These are phyloP conservation scores for Philypnodon macrostomus DNA, from an alignment of 2,797 vertebrate genomes.

Conservation along the genomic window DNA sequence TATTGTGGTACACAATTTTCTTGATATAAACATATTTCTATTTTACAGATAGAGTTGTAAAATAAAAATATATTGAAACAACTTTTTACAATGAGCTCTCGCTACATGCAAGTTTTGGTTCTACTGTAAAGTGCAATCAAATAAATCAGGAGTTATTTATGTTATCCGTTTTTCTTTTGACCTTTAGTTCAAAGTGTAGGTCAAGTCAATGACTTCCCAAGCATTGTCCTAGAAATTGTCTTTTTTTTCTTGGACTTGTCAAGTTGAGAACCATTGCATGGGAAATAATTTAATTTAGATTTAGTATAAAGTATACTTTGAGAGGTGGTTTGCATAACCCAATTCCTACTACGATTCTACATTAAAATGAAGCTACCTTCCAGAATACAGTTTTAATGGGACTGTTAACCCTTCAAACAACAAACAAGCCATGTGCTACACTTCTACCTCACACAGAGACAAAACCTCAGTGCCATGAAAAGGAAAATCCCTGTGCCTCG, in stretches of 20 bases:
- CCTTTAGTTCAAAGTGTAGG: too few species aligned
- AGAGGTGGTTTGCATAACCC: constrained; percentile 29
- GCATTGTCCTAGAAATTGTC: background rate
- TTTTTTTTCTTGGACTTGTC: constrained; percentile 4
- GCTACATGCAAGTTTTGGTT: constrained; percentile 79
- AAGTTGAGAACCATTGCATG: constrained; percentile 4
- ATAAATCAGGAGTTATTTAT: too few species aligned
- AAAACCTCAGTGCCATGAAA: too few species aligned
- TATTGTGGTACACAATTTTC: constrained; percentile 93
- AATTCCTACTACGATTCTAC: constrained; percentile 13
- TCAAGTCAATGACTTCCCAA: background rate
- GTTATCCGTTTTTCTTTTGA: too few species aligned
- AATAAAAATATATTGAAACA: constrained; percentile 85
- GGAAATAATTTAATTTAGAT: constrained; percentile 7
- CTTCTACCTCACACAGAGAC: constrained; percentile 54
- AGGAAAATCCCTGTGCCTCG: too few species aligned
- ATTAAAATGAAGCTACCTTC: constrained; percentile 14
- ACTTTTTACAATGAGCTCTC: constrained; percentile 85
- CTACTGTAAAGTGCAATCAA: constrained; percentile 25
- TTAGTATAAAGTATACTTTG: constrained; percentile 8
- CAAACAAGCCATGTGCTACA: constrained; percentile 72
- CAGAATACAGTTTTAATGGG: constrained; percentile 31
- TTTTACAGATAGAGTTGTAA: constrained; percentile 78
- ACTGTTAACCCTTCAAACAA: constrained; percentile 80
- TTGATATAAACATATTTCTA: constrained; percentile 82